These are phyloP conservation scores for Hecatera dysodea DNA, from an alignment of 2,888 invertebrate species.

Conservation along the genomic window DNA sequence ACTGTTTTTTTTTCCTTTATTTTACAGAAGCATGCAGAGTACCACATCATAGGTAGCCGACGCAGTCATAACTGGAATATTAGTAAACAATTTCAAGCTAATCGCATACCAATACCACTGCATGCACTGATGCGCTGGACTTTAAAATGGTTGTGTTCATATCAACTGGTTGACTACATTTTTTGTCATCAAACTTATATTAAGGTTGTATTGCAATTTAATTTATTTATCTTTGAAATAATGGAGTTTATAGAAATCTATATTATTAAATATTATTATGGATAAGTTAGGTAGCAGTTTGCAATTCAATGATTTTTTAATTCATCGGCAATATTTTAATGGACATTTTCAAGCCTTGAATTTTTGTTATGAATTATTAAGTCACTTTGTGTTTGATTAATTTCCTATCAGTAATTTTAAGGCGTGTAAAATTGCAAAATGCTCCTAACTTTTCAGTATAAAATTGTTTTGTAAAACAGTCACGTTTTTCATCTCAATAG, in stretches of 20 bases:
- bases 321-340: background rate
- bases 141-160: constrained; percentile 82
- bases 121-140: too few relatives aligned
- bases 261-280: background rate
- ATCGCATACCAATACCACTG: background rate
- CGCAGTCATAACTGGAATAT: constrained; percentile 24
- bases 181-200: constrained; percentile 30
- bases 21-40: constrained; percentile 84
- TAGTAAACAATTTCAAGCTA: constrained; percentile 58
- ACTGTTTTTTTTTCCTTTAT: too few relatives aligned
- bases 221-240: constrained; percentile 37
- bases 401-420: background rate
- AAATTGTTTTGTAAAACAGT: constrained; percentile 17
- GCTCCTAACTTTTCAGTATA: background rate
- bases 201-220: constrained; percentile 38
- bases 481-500: constrained; percentile 37
- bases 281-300: constrained; percentile 16
- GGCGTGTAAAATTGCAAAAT: constrained; percentile 4
- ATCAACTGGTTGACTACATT: constrained; percentile 53
- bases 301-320: background rate
- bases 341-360: background rate
- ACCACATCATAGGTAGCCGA: constrained; percentile 87
- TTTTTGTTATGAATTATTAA: background rate
- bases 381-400: background rate
- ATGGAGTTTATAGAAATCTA: constrained; percentile 21